Conservation (phyloP, 2,888 invertebrate species). For the Dolomedes plantarius region DNA sequence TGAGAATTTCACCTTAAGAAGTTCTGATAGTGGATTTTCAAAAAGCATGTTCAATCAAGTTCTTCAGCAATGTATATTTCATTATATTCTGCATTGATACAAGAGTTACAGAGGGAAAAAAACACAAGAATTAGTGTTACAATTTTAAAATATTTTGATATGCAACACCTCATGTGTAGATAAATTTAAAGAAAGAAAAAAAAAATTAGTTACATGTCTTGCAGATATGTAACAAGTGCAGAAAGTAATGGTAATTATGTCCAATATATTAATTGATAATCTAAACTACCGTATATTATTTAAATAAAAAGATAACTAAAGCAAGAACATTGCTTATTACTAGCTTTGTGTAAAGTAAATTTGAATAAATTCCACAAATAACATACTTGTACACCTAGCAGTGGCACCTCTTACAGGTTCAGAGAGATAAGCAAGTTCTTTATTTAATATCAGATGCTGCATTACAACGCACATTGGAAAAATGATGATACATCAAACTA, state of each 20-base stretch:
- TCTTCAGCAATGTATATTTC: too few relatives aligned
- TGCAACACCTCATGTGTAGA: background rate
- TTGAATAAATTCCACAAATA: too few relatives aligned
- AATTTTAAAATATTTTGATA: background rate
- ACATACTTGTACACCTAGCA: background rate
- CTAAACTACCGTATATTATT: too few relatives aligned
- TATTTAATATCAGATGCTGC: conserved; percentile 11
- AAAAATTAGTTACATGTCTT: conserved; percentile 25
- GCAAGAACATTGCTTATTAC: too few relatives aligned
- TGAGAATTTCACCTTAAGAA: background rate
- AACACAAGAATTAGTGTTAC: too few relatives aligned
- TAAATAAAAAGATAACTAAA: too few relatives aligned
- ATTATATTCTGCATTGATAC: too few relatives aligned
- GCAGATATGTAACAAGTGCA: conserved; percentile 64
- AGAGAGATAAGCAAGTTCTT: background rate
- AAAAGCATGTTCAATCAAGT: conserved; percentile 1
- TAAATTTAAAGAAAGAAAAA: background rate
- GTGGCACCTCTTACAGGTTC: background rate
- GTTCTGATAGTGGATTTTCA: background rate
- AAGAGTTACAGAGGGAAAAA: too few relatives aligned
- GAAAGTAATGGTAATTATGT: background rate
- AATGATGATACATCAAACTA: conserved; percentile 61
- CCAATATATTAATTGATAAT: too few relatives aligned
- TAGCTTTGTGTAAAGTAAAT: too few relatives aligned
- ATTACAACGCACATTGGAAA: conserved; percentile 39